Base-by-base conservation (phyloP, 2,113 vertebrate genomes). In the Eleginops maclovinus region DNA sequence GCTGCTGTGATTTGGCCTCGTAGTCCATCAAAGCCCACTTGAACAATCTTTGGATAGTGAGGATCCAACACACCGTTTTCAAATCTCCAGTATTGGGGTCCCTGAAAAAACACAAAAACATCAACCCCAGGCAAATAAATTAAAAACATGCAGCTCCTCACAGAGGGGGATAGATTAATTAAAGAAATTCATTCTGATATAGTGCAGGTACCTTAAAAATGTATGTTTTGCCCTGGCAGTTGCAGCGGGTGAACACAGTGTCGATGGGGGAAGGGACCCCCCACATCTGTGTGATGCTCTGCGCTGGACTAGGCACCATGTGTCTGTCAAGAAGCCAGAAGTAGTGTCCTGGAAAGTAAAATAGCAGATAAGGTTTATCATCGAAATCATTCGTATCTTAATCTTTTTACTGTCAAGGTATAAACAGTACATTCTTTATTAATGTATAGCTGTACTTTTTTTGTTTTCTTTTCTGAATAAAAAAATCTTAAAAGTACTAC, bases 221-320 rank as follows among this genome's bases (percentile, higher is more conserved):
- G 92, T 98, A 99, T 3, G 96, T 99, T 85, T 98, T 98, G 3
- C 96, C 96, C 19, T 96, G 95, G 73, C 98, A 99, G 91, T 98
- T 98, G 86, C 98, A 99, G 85, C 98, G 95, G 21, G 97, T 98
- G 90, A 97, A 99, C 72, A 95, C 97, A 0, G 97, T 94, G 68
- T 99, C 96, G 0, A 99, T 96, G 17, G 98, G 98, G 0, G 97
- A 98, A 0, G 97, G 98, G 84, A 99, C 94, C 0, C 97, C 97
- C 98, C 98, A 99, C 21, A 94, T 95, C 0, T 95, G 94, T 10
- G 60, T 95, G 88, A 99, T 99, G 19, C 88, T 91, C 0, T 88
- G 95, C 2, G 98, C 91, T 4, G 79, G 87, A 55, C 94, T 93
- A 0, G 95, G 94, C 0, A 94, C 91, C 56, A 60, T 94, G 49